A percentile compares a stretch with the other conserved stretches of the same genome.
phyloP scores from a whole-genome alignment of 2,888 invertebrate genomes.

The Synergus gifuensis region DNA sequence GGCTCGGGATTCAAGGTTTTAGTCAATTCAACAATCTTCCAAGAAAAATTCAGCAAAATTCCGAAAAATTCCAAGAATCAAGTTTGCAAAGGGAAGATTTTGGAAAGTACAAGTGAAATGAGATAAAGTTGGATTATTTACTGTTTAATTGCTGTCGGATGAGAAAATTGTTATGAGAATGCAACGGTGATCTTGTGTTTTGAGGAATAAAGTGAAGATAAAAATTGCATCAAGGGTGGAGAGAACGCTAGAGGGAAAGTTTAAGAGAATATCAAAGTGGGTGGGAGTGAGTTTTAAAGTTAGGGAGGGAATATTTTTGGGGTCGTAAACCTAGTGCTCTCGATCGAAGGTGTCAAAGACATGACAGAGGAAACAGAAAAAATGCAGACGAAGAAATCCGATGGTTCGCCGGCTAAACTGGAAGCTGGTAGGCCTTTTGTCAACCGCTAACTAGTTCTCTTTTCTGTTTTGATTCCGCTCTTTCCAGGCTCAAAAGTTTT shows the following conservation, averaged over 20 bases:
- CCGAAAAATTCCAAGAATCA: background rate
- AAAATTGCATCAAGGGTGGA: background rate
- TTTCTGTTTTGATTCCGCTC: constrained; percentile 43
- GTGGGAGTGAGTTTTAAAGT: background rate
- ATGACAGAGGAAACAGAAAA: constrained; percentile 71
- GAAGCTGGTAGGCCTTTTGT: constrained; percentile 68
- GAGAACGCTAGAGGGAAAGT: background rate
- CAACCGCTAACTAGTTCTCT: constrained; percentile 15
- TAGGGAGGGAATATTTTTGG: background rate
- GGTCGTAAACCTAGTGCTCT: background rate
- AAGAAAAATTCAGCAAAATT: background rate
- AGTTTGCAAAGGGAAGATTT: background rate
- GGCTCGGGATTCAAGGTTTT: background rate
- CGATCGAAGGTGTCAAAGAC: constrained; percentile 46
- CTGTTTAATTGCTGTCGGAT: background rate
- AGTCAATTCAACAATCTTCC: background rate
- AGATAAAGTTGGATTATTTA: background rate
- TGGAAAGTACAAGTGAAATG: background rate
- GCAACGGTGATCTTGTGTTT: background rate
- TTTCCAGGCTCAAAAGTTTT: background rate
- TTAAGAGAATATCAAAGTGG: background rate
- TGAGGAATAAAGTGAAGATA: background rate
- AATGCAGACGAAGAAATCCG: constrained; percentile 63
- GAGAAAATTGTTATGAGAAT: background rate
- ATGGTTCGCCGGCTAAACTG: constrained; percentile 65